Conservation (phyloP, 2,888 invertebrate species). For the Coronaproctus castanopsis region DNA sequence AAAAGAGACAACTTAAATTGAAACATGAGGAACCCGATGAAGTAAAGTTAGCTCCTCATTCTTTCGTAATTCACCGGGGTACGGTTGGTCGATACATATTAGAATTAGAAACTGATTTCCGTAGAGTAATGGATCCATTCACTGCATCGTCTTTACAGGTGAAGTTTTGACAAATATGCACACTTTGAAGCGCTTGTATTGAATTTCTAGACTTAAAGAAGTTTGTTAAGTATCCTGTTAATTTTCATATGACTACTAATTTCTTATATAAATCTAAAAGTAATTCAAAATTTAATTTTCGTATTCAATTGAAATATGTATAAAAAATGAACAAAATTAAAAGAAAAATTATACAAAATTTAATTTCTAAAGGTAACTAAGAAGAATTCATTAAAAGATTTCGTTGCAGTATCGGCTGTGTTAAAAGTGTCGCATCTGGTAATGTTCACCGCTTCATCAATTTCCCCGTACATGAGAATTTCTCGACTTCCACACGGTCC, state of each 20-base stretch:
- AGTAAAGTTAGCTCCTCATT: slow-evolving; percentile 74
- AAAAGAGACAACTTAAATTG: slow-evolving; percentile 40
- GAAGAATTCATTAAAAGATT: slow-evolving; percentile 88
- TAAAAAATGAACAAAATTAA: too few relatives aligned
- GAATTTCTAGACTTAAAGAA: too few relatives aligned
- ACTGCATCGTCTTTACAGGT: slow-evolving; percentile 80
- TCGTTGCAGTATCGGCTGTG: slow-evolving; percentile 70
- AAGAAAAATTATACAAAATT: too few relatives aligned
- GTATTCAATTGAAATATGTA: too few relatives aligned
- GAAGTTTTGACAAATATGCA: too few relatives aligned
- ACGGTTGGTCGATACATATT: slow-evolving; percentile 60
- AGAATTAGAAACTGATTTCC: slow-evolving; percentile 68
- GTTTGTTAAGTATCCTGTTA: too few relatives aligned
- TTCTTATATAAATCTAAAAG: too few relatives aligned
- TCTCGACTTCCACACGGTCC: slow-evolving; percentile 76
- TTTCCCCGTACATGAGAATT: slow-evolving; percentile 67
- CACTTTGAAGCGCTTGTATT: too few relatives aligned
- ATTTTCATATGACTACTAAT: too few relatives aligned
- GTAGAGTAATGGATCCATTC: slow-evolving; percentile 89
- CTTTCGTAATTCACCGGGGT: slow-evolving; percentile 87
- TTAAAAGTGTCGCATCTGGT: slow-evolving; percentile 86
- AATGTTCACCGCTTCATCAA: slow-evolving; percentile 67
- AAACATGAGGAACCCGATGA: slow-evolving; percentile 49
- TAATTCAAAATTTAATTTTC: too few relatives aligned
- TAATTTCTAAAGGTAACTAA: slow-evolving; percentile 49